phyloP scores from a whole-genome alignment of 2,888 invertebrate species.

The Galerucella calmariensis region DNA sequence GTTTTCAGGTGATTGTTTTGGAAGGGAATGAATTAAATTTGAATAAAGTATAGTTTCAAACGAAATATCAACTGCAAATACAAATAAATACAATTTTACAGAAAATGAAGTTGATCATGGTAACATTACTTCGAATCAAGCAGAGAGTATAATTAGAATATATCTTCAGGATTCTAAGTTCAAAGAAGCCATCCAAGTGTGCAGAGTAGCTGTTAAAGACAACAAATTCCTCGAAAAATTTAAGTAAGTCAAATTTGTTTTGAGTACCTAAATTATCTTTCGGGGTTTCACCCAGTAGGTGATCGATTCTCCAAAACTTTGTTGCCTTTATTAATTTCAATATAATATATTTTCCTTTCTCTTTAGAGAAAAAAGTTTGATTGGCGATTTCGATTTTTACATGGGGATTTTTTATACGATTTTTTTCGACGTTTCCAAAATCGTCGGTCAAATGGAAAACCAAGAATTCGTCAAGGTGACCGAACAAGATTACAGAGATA shows the following conservation, averaged over 20 bases:
- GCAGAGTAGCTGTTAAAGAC: conserved; percentile 36
- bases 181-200: conserved; percentile 66
- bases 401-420: conserved; percentile 36
- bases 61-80: no score
- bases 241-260: conserved; percentile 22
- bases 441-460: conserved; percentile 31
- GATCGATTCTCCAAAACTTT: no score
- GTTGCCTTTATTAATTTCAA: no score
- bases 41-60: no score
- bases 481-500: conserved; percentile 60
- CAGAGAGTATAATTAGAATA: conserved; percentile 41
- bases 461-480: conserved; percentile 37
- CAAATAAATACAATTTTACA: background rate
- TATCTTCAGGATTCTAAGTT: conserved; percentile 65
- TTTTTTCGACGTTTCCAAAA: conserved; percentile 37
- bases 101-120: conserved; percentile 44
- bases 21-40: no score
- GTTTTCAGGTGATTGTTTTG: no score
- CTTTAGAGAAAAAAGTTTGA: conserved; percentile 7
- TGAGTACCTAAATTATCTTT: background rate
- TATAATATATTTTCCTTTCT: no score
- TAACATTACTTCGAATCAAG: conserved; percentile 39
- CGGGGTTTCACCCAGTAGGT: no score
- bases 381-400: conserved; percentile 32
- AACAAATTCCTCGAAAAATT: conserved; percentile 26